These are phyloP conservation scores for Ptychoptera contaminata DNA, from an alignment of 2,888 invertebrate species.

Conservation along the genomic window DNA sequence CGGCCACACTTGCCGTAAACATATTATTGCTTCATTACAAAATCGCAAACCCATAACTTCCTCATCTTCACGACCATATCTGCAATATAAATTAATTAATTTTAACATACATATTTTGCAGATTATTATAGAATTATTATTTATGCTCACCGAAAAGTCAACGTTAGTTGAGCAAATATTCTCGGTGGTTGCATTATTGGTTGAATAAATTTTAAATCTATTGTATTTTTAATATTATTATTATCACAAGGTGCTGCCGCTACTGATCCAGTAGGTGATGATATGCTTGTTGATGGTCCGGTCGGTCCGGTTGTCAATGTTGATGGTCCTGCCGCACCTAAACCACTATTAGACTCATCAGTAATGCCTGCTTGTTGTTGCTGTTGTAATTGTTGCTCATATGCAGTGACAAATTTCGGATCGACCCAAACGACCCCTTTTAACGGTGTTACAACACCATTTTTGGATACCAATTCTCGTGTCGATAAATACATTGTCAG, in stretches of 20 bases:
- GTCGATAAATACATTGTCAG: conserved; percentile 69
- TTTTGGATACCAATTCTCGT: conserved; percentile 62
- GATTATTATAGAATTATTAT: too few relatives aligned
- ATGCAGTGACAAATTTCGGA: conserved; percentile 50
- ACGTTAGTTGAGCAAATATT: conserved; percentile 68
- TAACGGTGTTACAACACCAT: conserved; percentile 56
- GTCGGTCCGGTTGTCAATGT: too few relatives aligned
- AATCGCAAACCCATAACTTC: conserved; percentile 97
- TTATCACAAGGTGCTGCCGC: too few relatives aligned
- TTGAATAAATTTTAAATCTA: conserved; percentile 9
- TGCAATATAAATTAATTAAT: conserved; percentile 18
- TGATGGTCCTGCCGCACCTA: too few relatives aligned
- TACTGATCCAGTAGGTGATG: too few relatives aligned
- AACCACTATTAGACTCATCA: too few relatives aligned
- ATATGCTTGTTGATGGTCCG: too few relatives aligned
- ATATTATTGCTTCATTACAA: conserved; percentile 93
- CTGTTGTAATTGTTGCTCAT: too few relatives aligned
- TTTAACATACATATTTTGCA: too few relatives aligned
- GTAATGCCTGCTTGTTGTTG: too few relatives aligned
- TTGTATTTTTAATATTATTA: conserved; percentile 25
- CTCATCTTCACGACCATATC: conserved; percentile 92
- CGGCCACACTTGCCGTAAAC: conserved; percentile 75
- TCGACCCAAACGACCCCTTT: conserved; percentile 89
- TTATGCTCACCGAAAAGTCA: conserved; percentile 69
- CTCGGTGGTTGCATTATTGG: conserved; percentile 42